phyloP scores from a whole-genome alignment of 2,888 invertebrate genomes.

The Luperina testacea region DNA sequence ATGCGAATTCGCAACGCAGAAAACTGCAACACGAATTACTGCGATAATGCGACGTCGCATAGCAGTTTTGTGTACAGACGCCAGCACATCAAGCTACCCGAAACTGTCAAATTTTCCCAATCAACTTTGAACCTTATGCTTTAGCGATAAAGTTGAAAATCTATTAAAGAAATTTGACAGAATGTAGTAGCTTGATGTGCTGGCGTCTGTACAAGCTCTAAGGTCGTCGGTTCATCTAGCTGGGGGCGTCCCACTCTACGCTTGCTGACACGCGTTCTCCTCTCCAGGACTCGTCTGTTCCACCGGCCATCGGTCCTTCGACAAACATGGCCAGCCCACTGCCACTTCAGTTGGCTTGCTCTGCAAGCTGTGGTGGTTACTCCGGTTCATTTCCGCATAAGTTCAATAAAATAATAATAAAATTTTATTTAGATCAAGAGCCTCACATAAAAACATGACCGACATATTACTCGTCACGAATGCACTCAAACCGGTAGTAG shows the following conservation, averaged over 20 bases:
- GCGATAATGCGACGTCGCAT: too few species aligned
- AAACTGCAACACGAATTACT: too few species aligned
- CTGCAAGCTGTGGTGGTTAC: background rate
- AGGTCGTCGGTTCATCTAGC: background rate
- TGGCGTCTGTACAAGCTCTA: too few species aligned
- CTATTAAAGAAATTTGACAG: too few species aligned
- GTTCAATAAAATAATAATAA: background rate
- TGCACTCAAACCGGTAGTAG: constrained; percentile 78
- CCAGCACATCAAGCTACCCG: too few species aligned
- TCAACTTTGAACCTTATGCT: too few species aligned
- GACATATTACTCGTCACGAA: constrained; percentile 54
- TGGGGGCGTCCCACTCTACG: background rate
- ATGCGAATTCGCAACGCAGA: too few species aligned
- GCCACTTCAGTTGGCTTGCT: background rate
- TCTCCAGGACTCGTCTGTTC: background rate
- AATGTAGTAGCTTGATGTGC: too few species aligned
- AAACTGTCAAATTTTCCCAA: too few species aligned
- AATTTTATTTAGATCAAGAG: constrained; percentile 38
- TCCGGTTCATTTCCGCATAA: background rate
- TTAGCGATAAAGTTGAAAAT: too few species aligned
- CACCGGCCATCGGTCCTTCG: background rate
- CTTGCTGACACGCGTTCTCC: background rate
- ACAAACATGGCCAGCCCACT: background rate
- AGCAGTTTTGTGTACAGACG: too few species aligned
- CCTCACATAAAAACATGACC: constrained; percentile 56